These are phyloP conservation scores for Drosophila kanekoi DNA, from an alignment of 2,888 invertebrate genomes.

Conservation along the genomic window DNA sequence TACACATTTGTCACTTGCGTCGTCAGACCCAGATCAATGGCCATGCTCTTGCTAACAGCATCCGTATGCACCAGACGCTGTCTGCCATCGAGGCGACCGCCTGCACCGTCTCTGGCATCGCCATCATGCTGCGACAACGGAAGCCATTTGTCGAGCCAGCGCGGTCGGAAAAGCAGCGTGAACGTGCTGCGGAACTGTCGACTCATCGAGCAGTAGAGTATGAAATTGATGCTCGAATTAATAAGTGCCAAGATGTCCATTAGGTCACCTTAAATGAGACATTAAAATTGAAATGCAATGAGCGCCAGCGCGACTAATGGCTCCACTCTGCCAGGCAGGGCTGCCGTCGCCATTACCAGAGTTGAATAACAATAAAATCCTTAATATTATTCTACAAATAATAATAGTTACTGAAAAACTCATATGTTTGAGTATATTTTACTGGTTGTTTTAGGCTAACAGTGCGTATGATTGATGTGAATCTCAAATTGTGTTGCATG, in stretches of 20 bases:
- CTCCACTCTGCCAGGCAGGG: not conserved
- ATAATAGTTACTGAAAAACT: conserved; percentile 1
- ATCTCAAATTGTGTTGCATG: too few relatives aligned
- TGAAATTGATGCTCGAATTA: conserved; percentile 97
- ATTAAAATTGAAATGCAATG: conserved; percentile 38
- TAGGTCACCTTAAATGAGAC: conserved; percentile 88
- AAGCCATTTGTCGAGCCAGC: conserved; percentile 86
- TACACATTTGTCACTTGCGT: conserved; percentile 85
- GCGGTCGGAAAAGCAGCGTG: conserved; percentile 90
- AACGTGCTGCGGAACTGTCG: conserved; percentile 94
- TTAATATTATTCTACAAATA: not conserved
- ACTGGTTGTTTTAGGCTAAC: conserved; percentile 6
- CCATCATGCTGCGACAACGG: conserved; percentile 83
- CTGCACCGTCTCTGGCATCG: conserved; percentile 47
- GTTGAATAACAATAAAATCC: not conserved
- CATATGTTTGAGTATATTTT: too few relatives aligned
- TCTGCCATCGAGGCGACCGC: conserved; percentile 59
- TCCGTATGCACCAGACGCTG: conserved; percentile 74
- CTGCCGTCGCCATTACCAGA: not conserved
- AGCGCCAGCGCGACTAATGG: conserved; percentile 18
- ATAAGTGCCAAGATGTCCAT: conserved; percentile 96
- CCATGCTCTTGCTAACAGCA: conserved; percentile 77
- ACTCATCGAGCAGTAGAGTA: conserved; percentile 97
- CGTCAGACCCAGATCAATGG: conserved; percentile 77
- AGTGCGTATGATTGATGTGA: conserved; percentile 61